A percentile compares a stretch with the other conserved stretches of the same genome.
Conservation (phyloP, 2,888 invertebrate genomes). For the Caenorhabditis sp. region DNA sequence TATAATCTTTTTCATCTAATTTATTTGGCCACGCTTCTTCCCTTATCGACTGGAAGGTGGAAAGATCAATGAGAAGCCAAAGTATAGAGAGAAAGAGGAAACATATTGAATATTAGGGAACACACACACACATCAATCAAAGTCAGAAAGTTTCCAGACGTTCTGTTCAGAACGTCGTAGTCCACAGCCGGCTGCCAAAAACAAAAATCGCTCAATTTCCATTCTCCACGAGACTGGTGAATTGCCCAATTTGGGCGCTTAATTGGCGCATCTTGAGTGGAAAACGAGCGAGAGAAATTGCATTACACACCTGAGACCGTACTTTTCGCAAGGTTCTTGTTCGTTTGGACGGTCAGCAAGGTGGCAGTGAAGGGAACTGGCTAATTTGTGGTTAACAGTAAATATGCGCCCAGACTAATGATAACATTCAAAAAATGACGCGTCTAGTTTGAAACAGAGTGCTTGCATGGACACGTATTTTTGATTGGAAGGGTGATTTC, state of each 20-base stretch:
- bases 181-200: background rate
- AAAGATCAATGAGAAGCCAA: no score
- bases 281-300: conserved; percentile 23
- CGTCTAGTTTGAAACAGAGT: background rate
- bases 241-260: conserved; percentile 39
- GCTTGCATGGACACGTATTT: no score
- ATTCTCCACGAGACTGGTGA: conserved; percentile 9
- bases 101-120: no score
- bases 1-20: no score
- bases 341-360: background rate
- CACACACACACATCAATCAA: no score
- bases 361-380: background rate
- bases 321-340: background rate
- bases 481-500: no score
- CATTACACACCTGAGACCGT: conserved; percentile 2
- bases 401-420: background rate
- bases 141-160: conserved; percentile 5
- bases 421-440: background rate
- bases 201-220: conserved; percentile 3
- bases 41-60: no score
- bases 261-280: conserved; percentile 36
- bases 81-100: no score
- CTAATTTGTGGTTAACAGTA: background rate
- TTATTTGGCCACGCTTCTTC: no score
- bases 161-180: background rate